Evolutionary conservation across 2,113 vertebrate genomes (phyloP), one percentile per base, ranked within the genome.

Genomic region (Labeo catla): DNA sequence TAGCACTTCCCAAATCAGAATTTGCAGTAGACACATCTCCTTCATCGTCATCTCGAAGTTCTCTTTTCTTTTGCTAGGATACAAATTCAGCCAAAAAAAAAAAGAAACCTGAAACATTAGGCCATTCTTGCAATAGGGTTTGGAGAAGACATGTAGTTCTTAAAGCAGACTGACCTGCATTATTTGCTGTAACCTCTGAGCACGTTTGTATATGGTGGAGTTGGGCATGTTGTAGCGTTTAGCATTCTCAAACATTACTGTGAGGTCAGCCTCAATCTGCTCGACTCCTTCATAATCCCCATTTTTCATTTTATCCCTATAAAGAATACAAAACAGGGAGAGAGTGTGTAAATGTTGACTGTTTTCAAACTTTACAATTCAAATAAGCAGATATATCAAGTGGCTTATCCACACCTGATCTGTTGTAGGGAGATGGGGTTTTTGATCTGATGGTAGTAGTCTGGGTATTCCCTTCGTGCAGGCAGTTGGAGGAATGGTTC

Each of bases 371-470:
- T 21, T 72, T 2, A 11, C 9, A 16, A 21, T 72, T 73, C 4
- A 73, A 45, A 73, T 45, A 9, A 11, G 10, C 39, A 45, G 70
- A 52, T 16, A 61, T 57, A 52, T 3, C 15, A 45, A 12, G 0
- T 66, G 43, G 65, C 43, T 21, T 4, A 21, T 43, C 4, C 68
- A 76, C 94, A 98, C 98, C 98, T 96, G 93, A 99, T 99, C 87
- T 98, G 97, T 78, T 97, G 96, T 85, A 99, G 91, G 15, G 96
- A 95, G 90, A 99, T 95, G 52, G 98, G 97, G 89, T 97, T 93
- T 95, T 99, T 99, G 91, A 99, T 99, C 92, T 99, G 98, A 90
- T 98, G 97, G 91, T 96, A 99, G 94, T 99, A 99, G 94, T 99
- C 98, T 5, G 98, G 98, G 88, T 99, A 99, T 84, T 99, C 98